Evolutionary conservation across 2,113 vertebrate species (phyloP).

Genomic region (Apodemus sylvaticus): DNA sequence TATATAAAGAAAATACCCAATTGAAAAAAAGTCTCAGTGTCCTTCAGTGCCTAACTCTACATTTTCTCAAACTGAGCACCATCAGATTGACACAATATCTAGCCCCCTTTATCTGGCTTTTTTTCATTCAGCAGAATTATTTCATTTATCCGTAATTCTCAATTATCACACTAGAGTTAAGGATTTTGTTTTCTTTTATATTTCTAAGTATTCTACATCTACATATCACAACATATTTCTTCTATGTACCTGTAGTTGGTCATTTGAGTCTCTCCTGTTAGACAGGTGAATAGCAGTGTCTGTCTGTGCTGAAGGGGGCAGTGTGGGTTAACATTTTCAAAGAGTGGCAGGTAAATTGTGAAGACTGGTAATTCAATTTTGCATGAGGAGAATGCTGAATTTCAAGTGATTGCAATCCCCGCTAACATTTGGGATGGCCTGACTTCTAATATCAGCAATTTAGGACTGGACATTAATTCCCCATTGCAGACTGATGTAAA

Average conservation of each 20-base stretch:
- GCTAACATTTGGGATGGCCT: neutral
- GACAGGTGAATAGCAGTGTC: neutral
- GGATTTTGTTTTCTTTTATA: neutral
- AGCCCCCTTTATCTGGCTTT: neutral
- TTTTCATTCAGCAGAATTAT: constrained; percentile 31
- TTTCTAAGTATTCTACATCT: neutral
- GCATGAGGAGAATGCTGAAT: neutral
- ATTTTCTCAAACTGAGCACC: neutral
- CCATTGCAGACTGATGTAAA: neutral
- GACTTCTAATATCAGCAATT: neutral
- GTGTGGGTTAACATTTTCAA: neutral
- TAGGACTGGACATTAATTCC: neutral
- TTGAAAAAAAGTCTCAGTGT: neutral
- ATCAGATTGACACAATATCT: neutral
- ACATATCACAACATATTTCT: neutral
- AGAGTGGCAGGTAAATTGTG: neutral
- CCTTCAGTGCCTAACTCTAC: neutral
- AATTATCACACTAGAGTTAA: neutral
- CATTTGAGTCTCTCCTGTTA: neutral
- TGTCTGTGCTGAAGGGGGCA: neutral
- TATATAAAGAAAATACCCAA: too few relatives aligned
- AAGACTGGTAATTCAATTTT: neutral
- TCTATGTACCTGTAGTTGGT: neutral
- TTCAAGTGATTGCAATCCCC: neutral
- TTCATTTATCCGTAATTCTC: neutral